Evolutionary conservation across 2,113 vertebrate species (phyloP).

Genomic region (Oenanthe oenanthe): DNA sequence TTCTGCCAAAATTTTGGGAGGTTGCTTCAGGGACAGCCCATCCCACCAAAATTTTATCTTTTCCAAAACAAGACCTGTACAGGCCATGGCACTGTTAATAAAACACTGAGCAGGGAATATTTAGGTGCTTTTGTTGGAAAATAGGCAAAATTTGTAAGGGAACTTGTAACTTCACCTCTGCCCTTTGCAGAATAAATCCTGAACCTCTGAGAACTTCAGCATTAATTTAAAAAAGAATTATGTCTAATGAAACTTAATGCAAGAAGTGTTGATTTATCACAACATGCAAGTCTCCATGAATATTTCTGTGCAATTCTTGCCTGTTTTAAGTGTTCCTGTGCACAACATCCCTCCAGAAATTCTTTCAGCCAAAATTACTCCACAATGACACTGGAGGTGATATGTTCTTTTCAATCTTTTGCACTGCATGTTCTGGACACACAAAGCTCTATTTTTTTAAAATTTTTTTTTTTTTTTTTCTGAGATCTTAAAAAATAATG

Average conservation of each 20-base stretch:
- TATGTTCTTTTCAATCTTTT: not conserved
- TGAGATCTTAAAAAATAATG: not conserved
- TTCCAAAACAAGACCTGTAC: not conserved
- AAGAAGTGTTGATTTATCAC: not conserved
- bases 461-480: not conserved
- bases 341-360: not conserved
- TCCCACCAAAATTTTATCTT: not conserved
- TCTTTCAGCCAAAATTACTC: not conserved
- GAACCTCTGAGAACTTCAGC: not conserved
- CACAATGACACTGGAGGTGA: not conserved
- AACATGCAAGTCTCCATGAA: not conserved
- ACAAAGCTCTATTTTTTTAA: not conserved
- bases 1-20: not conserved
- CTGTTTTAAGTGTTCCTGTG: no score
- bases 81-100: no score
- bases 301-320: not conserved
- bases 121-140: not conserved
- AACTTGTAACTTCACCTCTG: not conserved
- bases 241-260: not conserved
- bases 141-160: not conserved
- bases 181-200: not conserved
- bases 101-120: fast-evolving
- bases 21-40: not conserved
- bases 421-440: not conserved
- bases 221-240: not conserved